Base-by-base conservation (phyloP, 2,888 invertebrate genomes). In the Lasioglossum vierecki region DNA sequence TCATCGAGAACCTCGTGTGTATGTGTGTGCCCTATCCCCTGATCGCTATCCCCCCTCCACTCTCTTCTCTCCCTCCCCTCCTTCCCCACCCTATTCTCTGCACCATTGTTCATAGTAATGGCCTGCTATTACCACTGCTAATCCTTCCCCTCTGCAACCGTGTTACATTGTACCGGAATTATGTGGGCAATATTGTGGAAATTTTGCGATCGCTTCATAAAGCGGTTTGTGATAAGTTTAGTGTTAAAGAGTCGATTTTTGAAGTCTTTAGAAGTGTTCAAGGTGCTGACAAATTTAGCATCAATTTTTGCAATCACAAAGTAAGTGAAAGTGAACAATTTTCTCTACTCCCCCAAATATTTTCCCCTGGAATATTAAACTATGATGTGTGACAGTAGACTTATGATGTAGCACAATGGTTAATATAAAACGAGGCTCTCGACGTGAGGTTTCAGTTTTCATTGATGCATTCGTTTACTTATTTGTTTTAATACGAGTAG, bases 1-100 rank as follows among this genome's bases (percentile, higher is more conserved):
- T 60, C 76, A 76, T 82, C 82, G 86, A 79, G 81, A 81, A 82
- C 73, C 49, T 63, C 86, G 76, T 86, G 30, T 63, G 76, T 26
- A n/a, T n/a, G 11, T 57, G 57, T n/a, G n/a, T n/a, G n/a, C 57
- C 57, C 57, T n/a, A 57, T n/a, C n/a, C 57, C 8, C 4, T 57
- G 57, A 57, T 57, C n/a, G 11, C 57, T n/a, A 57, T 3, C n/a
- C n/a, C n/a, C 22, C 22, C 22, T 11, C 1, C 11, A n/a, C 53
- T 4, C 53, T 22, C 22, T 53, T 22, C 22, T 1, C 53, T 2
- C 8, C 44, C 8, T 22, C 22, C 53, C 53, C n/a, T n/a, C 4
- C 39, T 39, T 39, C 39, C 39, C 39, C 39, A 39, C 39, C 3
- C n/a, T 18, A 22, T 49, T 57, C 57, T 57, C n/a, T 11, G n/a